Percentiles rank a stretch among this genome's conserved stretches.
Conservation (phyloP, 2,888 invertebrate genomes). For the Crossocerus cetratus region DNA sequence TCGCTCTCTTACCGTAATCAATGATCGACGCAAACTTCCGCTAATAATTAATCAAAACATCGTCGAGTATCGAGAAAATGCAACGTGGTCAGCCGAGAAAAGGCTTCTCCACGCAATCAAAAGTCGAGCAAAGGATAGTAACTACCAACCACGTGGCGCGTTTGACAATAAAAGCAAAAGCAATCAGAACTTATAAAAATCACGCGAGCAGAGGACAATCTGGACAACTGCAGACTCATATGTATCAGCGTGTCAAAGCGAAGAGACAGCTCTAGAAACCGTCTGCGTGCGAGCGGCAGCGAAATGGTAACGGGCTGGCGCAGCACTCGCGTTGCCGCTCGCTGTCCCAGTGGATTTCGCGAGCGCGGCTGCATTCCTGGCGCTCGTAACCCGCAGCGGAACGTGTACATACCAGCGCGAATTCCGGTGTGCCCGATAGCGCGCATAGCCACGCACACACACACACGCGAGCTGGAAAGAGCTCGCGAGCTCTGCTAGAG, state of each 20-base stretch:
- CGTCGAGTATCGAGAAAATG: too few relatives aligned
- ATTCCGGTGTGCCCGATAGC: neutral
- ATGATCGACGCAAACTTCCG: too few relatives aligned
- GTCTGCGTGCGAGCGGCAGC: neutral
- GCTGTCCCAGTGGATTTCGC: slow-evolving; percentile 2
- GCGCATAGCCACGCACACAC: too few relatives aligned
- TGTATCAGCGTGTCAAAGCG: neutral
- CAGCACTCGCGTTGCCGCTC: neutral
- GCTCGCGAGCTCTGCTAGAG: slow-evolving; percentile 27
- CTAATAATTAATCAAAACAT: too few relatives aligned
- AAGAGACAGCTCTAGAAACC: neutral
- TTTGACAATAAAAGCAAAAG: too few relatives aligned
- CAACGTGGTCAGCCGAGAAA: too few relatives aligned
- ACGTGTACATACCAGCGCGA: neutral
- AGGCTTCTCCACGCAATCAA: too few relatives aligned
- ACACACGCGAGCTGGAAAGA: slow-evolving; percentile 15
- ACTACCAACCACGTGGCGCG: too few relatives aligned
- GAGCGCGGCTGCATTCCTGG: slow-evolving; percentile 1
- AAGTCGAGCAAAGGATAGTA: too few relatives aligned
- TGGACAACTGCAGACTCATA: too few relatives aligned
- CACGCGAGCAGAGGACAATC: neutral
- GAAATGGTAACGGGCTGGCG: slow-evolving; percentile 1
- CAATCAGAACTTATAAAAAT: too few relatives aligned
- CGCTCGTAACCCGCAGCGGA: neutral
- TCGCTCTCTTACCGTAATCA: too few relatives aligned